phyloP scores from a whole-genome alignment of 2,113 vertebrate genomes.

The Sinocyclocheilus anshuiensis region DNA sequence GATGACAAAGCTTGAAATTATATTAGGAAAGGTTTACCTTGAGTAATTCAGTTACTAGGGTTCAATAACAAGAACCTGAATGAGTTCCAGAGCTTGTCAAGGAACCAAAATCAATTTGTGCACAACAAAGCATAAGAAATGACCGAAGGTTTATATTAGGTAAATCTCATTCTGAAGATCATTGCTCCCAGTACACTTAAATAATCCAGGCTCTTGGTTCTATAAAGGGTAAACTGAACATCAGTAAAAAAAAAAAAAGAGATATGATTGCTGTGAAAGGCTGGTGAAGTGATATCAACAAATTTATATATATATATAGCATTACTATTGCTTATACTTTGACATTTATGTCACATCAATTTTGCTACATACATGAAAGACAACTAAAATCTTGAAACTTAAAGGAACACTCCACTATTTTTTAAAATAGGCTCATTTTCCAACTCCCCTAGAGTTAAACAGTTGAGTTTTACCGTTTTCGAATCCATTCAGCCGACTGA shows the following conservation, averaged over 20 bases:
- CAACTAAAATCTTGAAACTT: too few species aligned
- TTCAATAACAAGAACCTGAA: slow-evolving; percentile 43
- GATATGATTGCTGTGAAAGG: background rate
- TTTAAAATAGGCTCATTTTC: too few species aligned
- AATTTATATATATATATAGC: too few species aligned
- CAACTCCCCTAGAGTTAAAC: too few species aligned
- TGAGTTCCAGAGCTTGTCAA: slow-evolving; percentile 37
- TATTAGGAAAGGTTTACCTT: slow-evolving; percentile 44
- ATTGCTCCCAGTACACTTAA: background rate
- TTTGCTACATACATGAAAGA: background rate
- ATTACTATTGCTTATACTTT: too few species aligned
- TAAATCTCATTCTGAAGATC: slow-evolving; percentile 59
- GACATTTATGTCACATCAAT: background rate
- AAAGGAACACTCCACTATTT: too few species aligned
- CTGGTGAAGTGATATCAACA: background rate
- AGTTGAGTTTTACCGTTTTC: too few species aligned
- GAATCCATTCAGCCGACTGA: too few species aligned
- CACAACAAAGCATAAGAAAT: slow-evolving; percentile 58
- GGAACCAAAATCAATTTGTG: slow-evolving; percentile 65
- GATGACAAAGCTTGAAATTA: slow-evolving; percentile 25
- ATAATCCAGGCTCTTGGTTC: background rate
- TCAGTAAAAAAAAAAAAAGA: background rate
- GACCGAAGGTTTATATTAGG: background rate
- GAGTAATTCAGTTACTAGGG: slow-evolving; percentile 34
- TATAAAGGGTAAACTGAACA: background rate